Evolutionary conservation across 2,888 invertebrate species (phyloP), one percentile per base, ranked within the genome.

Genomic region (Alloplasta piceator): DNA sequence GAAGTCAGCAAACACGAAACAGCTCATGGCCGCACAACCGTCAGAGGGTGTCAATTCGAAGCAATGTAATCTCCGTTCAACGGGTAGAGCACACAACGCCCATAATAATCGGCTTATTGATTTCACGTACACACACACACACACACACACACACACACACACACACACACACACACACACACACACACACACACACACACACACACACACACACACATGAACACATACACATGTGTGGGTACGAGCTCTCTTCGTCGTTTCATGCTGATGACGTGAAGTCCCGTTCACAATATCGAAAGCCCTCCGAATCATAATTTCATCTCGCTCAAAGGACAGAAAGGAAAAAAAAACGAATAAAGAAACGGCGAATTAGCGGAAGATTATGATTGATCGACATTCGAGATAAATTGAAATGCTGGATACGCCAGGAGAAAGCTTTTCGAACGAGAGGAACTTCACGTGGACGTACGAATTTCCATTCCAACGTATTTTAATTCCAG

Each of bases 71-170:
- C 90, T 90, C 89, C 88, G 90, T 85, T 89, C 85, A 85, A 82
- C 84, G 78, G 84, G 76, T 82, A 86, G 89, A 64, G 87, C 89
- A 71, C 71, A 60, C 60, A 61, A 66, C 70, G 82, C 80, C 81
- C 77, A 73, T 78, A 89, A 90, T 90, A 90, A 90, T 90, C 89
- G 87, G 88, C 86, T 90, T 90, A 90, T 90, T 90, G 90, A 90
- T 90, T 90, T 89, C 83, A 80, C 80, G 73, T 73, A 14, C 16
- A 1, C n/a, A 14, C 77, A 50, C 67, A 68, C 36, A 43, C 67
- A 52, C 55, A 39, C 39, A 39, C 12, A 46, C 58, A 39, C 36
- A 63, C 43, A 39, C 26, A 39, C 39, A 36, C 4, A 56, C 43
- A 7, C 55, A 39, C 38, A 39, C 6, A 46, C 41, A 10, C 3